A percentile compares a stretch with the other conserved stretches of the same genome.
Conservation (phyloP, 2,797 vertebrate species). For the Gadopsis marmoratus region DNA sequence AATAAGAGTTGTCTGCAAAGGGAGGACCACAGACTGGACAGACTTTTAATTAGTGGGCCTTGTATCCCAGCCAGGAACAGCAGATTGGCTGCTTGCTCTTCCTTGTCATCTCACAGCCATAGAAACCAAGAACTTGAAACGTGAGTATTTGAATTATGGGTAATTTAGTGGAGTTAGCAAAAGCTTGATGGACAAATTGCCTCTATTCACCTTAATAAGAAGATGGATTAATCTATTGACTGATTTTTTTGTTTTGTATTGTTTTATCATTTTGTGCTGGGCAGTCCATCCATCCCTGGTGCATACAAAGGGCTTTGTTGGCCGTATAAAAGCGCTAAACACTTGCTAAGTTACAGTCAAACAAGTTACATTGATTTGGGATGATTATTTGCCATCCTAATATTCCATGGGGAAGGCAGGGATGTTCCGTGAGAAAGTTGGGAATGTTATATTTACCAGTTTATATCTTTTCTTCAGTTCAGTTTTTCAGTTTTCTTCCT, state of each 20-base stretch:
- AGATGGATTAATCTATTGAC: constrained; percentile 15
- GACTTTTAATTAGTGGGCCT: constrained; percentile 84
- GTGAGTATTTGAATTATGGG: constrained; percentile 62
- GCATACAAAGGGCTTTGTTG: not conserved
- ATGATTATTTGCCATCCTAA: constrained; percentile 11
- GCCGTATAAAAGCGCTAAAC: not conserved
- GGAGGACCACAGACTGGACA: constrained; percentile 73
- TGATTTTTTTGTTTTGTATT: not conserved
- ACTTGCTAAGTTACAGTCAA: constrained; percentile 14
- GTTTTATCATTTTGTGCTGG: not conserved
- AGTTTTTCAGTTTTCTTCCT: not conserved
- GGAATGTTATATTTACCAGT: not conserved
- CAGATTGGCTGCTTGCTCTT: constrained; percentile 78
- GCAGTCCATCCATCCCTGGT: not conserved
- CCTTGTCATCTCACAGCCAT: constrained; percentile 67
- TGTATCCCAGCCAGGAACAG: constrained; percentile 75
- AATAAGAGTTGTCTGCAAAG: constrained; percentile 70
- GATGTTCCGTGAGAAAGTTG: not conserved
- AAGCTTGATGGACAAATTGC: constrained; percentile 47
- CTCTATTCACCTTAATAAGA: constrained; percentile 38
- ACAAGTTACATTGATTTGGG: constrained; percentile 3
- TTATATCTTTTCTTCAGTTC: not conserved
- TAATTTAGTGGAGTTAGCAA: constrained; percentile 56
- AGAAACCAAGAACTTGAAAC: constrained; percentile 72
- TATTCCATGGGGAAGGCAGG: not conserved